Evolutionary conservation across 2,888 invertebrate species (phyloP).

Genomic region (Pristionchus fissidentatus): DNA sequence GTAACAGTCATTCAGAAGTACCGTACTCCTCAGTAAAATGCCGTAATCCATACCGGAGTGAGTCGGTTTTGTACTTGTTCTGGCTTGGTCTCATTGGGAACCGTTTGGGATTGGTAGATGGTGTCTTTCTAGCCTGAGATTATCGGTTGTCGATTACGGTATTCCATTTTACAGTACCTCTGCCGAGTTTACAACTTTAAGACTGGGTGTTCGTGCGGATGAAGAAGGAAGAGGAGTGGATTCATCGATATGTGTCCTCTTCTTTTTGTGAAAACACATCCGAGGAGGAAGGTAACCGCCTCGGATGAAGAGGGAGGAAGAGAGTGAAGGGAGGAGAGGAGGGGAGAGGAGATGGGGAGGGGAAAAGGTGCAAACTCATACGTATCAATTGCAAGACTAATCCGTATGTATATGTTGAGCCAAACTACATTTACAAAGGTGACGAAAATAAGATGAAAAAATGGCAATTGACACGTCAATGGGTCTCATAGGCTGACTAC

Average conservation of each 20-base stretch:
- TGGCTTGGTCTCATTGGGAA: slow-evolving; percentile 12
- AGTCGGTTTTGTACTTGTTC: slow-evolving; percentile 44
- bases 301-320: not conserved
- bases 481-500: too few relatives aligned
- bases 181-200: not conserved
- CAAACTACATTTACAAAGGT: too few relatives aligned
- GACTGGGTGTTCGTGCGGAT: too few relatives aligned
- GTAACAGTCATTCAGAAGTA: not conserved
- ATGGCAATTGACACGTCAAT: too few relatives aligned
- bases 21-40: not conserved
- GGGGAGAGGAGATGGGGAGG: not conserved
- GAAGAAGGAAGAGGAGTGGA: not conserved
- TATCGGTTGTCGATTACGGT: too few relatives aligned
- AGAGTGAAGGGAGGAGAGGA: not conserved
- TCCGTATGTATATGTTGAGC: too few relatives aligned
- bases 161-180: not conserved
- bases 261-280: not conserved
- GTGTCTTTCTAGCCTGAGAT: too few relatives aligned
- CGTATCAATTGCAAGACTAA: too few relatives aligned
- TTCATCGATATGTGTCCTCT: not conserved
- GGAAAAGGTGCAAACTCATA: too few relatives aligned
- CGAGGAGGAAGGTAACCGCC: not conserved
- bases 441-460: too few relatives aligned
- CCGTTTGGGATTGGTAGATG: slow-evolving; percentile 6
- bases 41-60: not conserved